Base-by-base conservation (phyloP, 2,888 invertebrate species). In the Dicycla oo region DNA sequence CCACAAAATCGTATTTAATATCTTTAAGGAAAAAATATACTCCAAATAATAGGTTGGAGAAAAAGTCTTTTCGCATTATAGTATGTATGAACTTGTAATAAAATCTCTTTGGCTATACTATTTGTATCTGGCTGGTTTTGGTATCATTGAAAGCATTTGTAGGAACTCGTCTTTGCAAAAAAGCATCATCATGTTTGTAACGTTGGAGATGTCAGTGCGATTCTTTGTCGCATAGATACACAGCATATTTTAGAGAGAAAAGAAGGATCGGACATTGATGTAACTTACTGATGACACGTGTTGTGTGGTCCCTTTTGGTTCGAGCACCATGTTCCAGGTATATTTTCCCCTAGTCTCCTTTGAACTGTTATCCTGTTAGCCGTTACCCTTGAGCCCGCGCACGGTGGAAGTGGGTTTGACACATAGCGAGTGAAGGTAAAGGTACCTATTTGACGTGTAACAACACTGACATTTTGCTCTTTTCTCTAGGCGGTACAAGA, bases 341-440 rank as follows among this genome's bases (percentile, higher is more conserved):
- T 60, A 64, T 56, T 54, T 69, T 13, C 10, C 10, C 26, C 38
- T 43, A n/a, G 23, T 38, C 11, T 58, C 57, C 18, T 66, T 63
- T 75, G 57, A 58, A 58, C 53, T 68, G 40, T 68, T 58, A 63
- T 61, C 63, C 65, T 71, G 43, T 61, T 72, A 65, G 54, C 43
- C 34, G 20, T 23, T 61, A 23, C 38, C 20, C 38, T 53, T 7
- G 5, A 56, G 34, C 49, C 23, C 40, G 34, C 10, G 20, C 15
- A 45, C 43, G 20, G 11, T 51, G 38, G 54, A 69, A 53, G 34
- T 58, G 56, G 57, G 51, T 53, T 47, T 78, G 62, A 49, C 53
- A 43, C 34, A 34, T 38, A 66, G 45, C 23, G 20, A 54, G 18
- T 57, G 45, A 73, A 51, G 34, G 30, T 56, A 65, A 65, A 78